Conservation (phyloP, 1,140 invertebrate species). For the Drosophila tristis region DNA sequence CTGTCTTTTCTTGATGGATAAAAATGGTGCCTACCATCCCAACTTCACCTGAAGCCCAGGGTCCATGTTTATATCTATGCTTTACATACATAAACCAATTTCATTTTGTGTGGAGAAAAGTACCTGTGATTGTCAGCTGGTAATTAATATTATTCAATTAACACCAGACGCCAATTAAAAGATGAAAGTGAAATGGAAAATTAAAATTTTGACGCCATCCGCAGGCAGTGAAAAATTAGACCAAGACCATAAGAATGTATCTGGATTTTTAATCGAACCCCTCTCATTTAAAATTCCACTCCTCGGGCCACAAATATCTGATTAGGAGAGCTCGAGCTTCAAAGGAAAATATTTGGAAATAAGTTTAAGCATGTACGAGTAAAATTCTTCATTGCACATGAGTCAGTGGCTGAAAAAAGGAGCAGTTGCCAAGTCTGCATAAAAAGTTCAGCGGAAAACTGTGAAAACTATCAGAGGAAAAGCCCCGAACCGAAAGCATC, state of each 20-base stretch:
- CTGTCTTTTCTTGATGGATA: too few species aligned
- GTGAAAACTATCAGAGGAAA: constrained; percentile 47
- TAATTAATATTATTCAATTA: constrained; percentile 49
- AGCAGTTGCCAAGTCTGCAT: constrained; percentile 12
- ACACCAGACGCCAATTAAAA: constrained; percentile 31
- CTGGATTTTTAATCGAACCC: constrained; percentile 8
- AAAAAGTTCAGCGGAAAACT: constrained; percentile 23
- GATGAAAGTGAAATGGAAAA: constrained; percentile 28
- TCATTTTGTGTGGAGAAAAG: background rate
- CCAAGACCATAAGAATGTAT: background rate
- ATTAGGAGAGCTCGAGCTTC: constrained; percentile 8
- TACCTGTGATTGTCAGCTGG: constrained; percentile 34
- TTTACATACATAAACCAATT: background rate
- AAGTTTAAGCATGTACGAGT: background rate
- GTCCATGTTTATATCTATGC: background rate
- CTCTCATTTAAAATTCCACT: constrained; percentile 27
- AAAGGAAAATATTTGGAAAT: constrained; percentile 25
- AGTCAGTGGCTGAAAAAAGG: constrained; percentile 21
- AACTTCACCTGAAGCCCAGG: background rate
- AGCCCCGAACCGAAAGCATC: constrained; percentile 22
- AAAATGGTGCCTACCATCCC: too few species aligned
- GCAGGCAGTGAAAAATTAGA: background rate
- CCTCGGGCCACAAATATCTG: background rate
- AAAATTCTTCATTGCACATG: constrained; percentile 14
- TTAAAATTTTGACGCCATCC: constrained; percentile 2